A percentile compares a stretch with the other conserved stretches of the same genome.
Conservation (phyloP, 2,113 vertebrate species). For the Lepidothrix coronata region DNA sequence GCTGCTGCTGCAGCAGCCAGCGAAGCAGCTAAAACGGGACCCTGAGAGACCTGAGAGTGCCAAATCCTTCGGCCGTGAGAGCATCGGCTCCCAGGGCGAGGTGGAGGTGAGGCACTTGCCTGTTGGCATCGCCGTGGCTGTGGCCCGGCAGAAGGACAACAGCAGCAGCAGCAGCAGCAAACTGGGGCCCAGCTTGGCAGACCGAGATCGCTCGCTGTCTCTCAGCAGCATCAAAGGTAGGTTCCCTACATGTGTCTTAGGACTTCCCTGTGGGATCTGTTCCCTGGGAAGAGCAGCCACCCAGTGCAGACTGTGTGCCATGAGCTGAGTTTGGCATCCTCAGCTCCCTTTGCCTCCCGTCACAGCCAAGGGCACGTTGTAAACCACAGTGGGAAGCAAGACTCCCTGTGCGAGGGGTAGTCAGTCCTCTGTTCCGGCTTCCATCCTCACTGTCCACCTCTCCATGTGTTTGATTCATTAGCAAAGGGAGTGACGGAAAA, state of each 20-base stretch:
- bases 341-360: not conserved
- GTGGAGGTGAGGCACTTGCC: slow-evolving; percentile 93
- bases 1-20: slow-evolving; percentile 70
- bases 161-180: slow-evolving; percentile 78
- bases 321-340: not conserved
- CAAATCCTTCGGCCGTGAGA: slow-evolving; percentile 87
- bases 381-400: not conserved
- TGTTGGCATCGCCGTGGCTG: slow-evolving; percentile 93
- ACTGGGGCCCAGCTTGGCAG: slow-evolving; percentile 74
- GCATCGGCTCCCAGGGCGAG: slow-evolving; percentile 82
- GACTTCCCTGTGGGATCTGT: not conserved
- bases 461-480: not conserved
- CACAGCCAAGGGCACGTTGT: not conserved
- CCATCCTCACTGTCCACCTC: not conserved
- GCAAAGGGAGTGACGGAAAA: not conserved
- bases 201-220: slow-evolving; percentile 81
- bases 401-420: not conserved
- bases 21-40: slow-evolving; percentile 87
- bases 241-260: not conserved
- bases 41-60: slow-evolving; percentile 90
- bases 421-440: not conserved
- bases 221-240: slow-evolving; percentile 90
- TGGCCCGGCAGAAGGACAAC: slow-evolving; percentile 93
- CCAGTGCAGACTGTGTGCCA: not conserved
- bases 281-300: not conserved